These are phyloP conservation scores for Bambusicola thoracicus DNA, from an alignment of 2,113 vertebrate species.

Conservation along the genomic window DNA sequence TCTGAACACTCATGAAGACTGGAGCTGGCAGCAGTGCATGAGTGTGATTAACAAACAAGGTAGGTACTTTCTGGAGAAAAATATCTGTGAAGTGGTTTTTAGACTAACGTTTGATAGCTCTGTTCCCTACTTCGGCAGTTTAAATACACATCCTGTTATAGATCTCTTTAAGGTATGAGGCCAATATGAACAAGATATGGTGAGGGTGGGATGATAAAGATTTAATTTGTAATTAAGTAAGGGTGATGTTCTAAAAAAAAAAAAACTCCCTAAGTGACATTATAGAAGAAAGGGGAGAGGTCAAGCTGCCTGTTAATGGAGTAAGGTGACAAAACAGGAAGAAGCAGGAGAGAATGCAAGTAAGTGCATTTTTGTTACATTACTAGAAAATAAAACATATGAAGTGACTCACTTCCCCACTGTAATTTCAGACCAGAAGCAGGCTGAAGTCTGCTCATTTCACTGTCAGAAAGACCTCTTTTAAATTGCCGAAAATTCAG, in stretches of 20 bases:
- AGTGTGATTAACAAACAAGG: fast-evolving
- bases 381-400: neutral
- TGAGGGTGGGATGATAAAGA: neutral
- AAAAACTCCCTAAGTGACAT: neutral
- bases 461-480: neutral
- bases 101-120: fast-evolving
- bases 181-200: neutral
- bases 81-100: fast-evolving
- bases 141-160: neutral
- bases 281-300: neutral
- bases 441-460: neutral
- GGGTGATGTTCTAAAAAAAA: neutral
- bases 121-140: neutral
- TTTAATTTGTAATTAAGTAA: neutral
- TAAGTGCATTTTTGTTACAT: neutral
- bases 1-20: neutral
- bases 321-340: neutral
- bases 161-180: neutral
- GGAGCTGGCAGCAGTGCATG: neutral
- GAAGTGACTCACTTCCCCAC: neutral
- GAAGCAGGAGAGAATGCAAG: neutral
- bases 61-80: neutral
- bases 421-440: neutral
- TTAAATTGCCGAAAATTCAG: neutral
- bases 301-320: neutral